These are phyloP conservation scores for Pseudomyrmex flavicornis DNA, from an alignment of 1,140 invertebrate species.

Conservation along the genomic window DNA sequence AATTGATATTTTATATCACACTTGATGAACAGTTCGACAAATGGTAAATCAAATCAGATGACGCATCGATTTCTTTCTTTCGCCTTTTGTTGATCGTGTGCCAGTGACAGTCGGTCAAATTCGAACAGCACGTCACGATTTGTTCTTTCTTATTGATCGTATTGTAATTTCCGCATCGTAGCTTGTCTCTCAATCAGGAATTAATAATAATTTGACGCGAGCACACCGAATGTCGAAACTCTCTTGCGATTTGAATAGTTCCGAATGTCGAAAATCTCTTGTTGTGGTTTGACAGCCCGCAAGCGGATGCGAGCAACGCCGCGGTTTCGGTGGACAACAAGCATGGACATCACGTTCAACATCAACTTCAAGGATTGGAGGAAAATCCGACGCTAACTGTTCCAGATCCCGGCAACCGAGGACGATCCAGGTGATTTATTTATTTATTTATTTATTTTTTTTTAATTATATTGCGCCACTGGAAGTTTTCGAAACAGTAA, in stretches of 20 bases:
- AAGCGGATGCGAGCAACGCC: constrained; percentile 70
- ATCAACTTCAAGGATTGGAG: constrained; percentile 69
- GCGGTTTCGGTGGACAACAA: constrained; percentile 66
- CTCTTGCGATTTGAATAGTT: constrained; percentile 18
- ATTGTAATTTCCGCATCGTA: constrained; percentile 4
- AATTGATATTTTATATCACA: too few relatives aligned
- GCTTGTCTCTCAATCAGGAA: background rate
- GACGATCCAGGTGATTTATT: constrained; percentile 73
- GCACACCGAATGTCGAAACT: background rate
- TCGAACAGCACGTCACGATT: too few relatives aligned
- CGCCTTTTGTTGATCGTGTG: too few relatives aligned
- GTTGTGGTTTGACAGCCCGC: constrained; percentile 69
- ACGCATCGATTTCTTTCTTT: too few relatives aligned
- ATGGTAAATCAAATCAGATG: too few relatives aligned
- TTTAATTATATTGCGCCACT: background rate
- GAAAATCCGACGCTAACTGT: constrained; percentile 55
- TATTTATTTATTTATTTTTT: too few relatives aligned
- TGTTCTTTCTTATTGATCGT: background rate
- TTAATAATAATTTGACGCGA: background rate
- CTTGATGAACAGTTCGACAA: too few relatives aligned
- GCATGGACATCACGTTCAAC: constrained; percentile 64
- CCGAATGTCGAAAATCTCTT: constrained; percentile 5
- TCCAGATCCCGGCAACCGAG: constrained; percentile 69
- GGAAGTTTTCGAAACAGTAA: too few relatives aligned
- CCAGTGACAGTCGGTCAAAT: too few relatives aligned